Evolutionary conservation across 2,888 invertebrate genomes (phyloP).

Genomic region (Oasisia sp.): DNA sequence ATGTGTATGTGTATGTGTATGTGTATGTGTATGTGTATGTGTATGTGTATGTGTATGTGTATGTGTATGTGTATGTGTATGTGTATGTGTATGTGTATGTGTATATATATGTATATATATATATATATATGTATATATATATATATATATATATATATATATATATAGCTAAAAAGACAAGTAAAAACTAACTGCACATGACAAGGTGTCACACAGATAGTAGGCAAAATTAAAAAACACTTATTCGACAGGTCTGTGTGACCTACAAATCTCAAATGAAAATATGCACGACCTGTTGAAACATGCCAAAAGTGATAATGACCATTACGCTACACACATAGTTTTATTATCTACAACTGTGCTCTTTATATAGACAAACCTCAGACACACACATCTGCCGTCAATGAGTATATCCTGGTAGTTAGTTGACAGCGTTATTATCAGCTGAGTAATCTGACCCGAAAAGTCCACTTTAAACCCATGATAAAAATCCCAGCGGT

Average conservation of each 20-base stretch:
- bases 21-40: too few species aligned
- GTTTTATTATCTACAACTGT: neutral
- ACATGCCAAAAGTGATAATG: neutral
- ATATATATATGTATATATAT: too few species aligned
- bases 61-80: too few species aligned
- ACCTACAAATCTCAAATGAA: neutral
- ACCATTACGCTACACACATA: neutral
- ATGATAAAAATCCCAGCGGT: neutral
- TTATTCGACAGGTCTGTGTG: neutral
- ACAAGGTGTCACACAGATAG: neutral
- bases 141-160: too few species aligned
- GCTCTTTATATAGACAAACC: conserved; percentile 9
- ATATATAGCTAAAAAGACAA: neutral
- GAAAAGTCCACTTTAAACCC: neutral
- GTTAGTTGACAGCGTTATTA: neutral
- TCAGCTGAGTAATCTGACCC: neutral
- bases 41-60: too few species aligned
- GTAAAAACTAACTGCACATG: neutral
- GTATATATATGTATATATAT: too few species aligned
- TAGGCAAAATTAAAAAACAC: neutral
- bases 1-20: too few species aligned
- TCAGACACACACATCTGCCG: neutral
- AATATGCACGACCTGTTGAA: neutral
- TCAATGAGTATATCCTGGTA: neutral
- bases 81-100: too few species aligned